Conservation (phyloP, 92 coral and sea anemone genomes). For the Actinernus sp. region DNA sequence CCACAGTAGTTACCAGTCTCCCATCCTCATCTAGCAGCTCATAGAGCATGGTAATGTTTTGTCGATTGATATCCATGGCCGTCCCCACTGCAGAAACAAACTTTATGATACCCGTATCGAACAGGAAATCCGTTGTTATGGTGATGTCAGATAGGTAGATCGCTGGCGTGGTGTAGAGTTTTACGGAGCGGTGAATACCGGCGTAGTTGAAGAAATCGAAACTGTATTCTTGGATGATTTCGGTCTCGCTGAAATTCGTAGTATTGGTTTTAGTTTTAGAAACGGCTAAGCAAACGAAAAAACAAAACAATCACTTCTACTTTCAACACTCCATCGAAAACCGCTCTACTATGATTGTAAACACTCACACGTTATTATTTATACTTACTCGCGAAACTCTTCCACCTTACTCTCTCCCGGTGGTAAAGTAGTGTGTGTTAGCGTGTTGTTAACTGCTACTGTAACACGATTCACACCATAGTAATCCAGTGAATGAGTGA, state of each 20-base stretch:
- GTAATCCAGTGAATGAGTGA: conserved; percentile 47
- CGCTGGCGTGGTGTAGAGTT: conserved; percentile 92
- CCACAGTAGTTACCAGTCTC: conserved; percentile 49
- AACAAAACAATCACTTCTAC: background rate
- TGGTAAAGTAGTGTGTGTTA: conserved; percentile 84
- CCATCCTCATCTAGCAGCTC: conserved; percentile 72
- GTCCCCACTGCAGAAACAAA: conserved; percentile 39
- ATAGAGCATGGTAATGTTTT: conserved; percentile 65
- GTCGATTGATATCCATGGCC: conserved; percentile 12
- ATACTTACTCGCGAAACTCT: conserved; percentile 82
- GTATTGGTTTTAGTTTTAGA: background rate
- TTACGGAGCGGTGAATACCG: conserved; percentile 98
- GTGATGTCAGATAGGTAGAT: conserved; percentile 91
- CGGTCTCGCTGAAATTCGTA: background rate
- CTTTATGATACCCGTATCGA: conserved; percentile 48
- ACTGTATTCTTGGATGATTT: conserved; percentile 62
- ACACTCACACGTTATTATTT: background rate
- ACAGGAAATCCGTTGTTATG: conserved; percentile 57
- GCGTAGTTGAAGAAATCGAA: conserved; percentile 99
- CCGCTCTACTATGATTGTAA: background rate
- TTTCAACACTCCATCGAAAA: background rate
- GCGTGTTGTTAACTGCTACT: conserved; percentile 95
- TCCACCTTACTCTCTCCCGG: conserved; percentile 89
- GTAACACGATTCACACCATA: conserved; percentile 89
- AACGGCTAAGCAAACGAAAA: background rate